Conservation (phyloP, 2,113 vertebrate genomes). For the Percopsis transmontana region DNA sequence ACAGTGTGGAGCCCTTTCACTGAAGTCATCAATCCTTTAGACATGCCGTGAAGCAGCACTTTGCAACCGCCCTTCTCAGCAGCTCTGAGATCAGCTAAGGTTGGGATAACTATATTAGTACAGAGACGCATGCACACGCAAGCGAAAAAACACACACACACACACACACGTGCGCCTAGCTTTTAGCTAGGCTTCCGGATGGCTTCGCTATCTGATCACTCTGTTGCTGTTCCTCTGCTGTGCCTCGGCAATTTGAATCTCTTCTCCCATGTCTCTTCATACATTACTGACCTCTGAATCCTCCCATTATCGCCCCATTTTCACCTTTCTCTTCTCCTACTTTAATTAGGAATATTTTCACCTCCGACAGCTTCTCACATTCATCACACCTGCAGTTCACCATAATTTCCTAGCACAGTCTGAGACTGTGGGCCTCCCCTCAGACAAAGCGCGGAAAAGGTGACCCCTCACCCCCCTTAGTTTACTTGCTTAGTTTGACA, state of each 20-base stretch:
- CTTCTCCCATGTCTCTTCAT: not conserved
- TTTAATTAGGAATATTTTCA: not conserved
- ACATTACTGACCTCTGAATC: not conserved
- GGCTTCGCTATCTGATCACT: slow-evolving; percentile 49
- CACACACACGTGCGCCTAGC: slow-evolving; percentile 8
- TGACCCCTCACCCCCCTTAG: no score
- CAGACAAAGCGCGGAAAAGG: no score
- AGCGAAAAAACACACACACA: not conserved
- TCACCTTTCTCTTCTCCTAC: not conserved
- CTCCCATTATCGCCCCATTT: not conserved
- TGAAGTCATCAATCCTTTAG: slow-evolving; percentile 29
- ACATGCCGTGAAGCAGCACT: slow-evolving; percentile 5
- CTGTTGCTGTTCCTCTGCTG: slow-evolving; percentile 29
- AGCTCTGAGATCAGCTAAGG: slow-evolving; percentile 41
- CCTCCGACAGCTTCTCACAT: slow-evolving; percentile 19
- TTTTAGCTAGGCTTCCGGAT: slow-evolving; percentile 42
- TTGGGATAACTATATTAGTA: slow-evolving; percentile 59
- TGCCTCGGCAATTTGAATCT: not conserved
- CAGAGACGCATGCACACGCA: slow-evolving; percentile 25
- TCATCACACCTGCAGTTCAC: slow-evolving; percentile 2
- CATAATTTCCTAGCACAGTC: no score
- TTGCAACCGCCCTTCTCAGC: slow-evolving; percentile 21
- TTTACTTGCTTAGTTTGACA: no score
- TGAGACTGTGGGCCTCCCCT: no score
- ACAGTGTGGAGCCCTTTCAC: slow-evolving; percentile 11